Percentiles rank a stretch among this genome's conserved stretches.
Conservation (phyloP, 2,888 invertebrate species). For the Exocentrus adspersus region DNA sequence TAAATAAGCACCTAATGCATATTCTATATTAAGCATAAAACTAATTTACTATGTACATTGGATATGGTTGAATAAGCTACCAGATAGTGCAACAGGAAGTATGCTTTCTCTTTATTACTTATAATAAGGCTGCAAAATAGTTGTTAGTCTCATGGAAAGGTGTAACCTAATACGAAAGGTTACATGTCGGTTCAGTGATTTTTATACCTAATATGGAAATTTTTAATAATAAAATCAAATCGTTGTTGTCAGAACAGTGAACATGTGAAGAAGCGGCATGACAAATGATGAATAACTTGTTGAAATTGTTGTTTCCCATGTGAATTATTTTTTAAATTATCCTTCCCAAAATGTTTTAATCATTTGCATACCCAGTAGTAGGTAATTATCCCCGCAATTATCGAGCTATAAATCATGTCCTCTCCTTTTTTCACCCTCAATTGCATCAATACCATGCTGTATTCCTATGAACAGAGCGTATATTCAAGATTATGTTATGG, state of each 20-base stretch:
- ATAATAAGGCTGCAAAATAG: background rate
- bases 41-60: background rate
- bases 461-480: slow-evolving; percentile 2
- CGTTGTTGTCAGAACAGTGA: too few relatives aligned
- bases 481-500: slow-evolving; percentile 37
- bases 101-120: slow-evolving; percentile 3
- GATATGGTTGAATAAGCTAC: background rate
- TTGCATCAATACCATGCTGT: background rate
- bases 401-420: background rate
- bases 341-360: too few relatives aligned
- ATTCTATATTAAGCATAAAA: background rate
- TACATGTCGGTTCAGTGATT: background rate
- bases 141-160: background rate
- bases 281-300: too few relatives aligned
- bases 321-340: too few relatives aligned
- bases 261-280: too few relatives aligned
- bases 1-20: background rate
- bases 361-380: too few relatives aligned
- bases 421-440: background rate
- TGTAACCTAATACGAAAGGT: background rate
- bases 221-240: too few relatives aligned
- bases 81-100: background rate
- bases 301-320: too few relatives aligned
- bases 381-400: too few relatives aligned
- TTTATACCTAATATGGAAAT: too few relatives aligned